Evolutionary conservation across 2,797 vertebrate species (phyloP), one percentile per base, ranked within the genome.

Genomic region (Xenops minutus): DNA sequence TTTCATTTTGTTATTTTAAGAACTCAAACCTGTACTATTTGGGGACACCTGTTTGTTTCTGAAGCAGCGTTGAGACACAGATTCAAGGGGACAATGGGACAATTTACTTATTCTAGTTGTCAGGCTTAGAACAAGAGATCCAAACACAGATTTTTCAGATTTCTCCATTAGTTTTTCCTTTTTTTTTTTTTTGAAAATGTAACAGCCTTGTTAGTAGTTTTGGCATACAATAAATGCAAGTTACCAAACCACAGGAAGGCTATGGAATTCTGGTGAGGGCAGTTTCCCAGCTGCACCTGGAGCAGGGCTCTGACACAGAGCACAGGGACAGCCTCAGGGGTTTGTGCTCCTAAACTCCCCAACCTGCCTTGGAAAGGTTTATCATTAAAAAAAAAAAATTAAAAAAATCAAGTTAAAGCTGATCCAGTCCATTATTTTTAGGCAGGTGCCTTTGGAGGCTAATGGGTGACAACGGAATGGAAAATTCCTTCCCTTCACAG

Each of bases 401-500:
- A 6, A 36, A 43, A 34, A 37, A 44, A 39, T 59, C 24, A 23
- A 32, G 54, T 48, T 58, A 24, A 29, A 81, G 36, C 12, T 56
- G 83, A 59, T 93, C 55, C 51, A 66, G 62, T 87, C 62, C 48
- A 73, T 88, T 82, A 90, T 88, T 93, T 95, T 95, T 84, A 92
- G 88, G 63, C 69, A 5, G 14, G 46, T 84, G 37, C 51, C 58
- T 93, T 93, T 81, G 63, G 83, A 91, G 49, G 76, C 63, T 49
- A 78, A 74, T 0, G 3, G 49, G 78, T 59, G 80, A 84, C 79
- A 97, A 95, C 55, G 81, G 80, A 76, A 92, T 55, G 74, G 94
- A 97, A 96, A 95, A 95, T 97, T 95, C 63, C 84, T 89, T 85
- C 84, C 88, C 93, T 92, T 62, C 71, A 74, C 76, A 92, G 93